Base-by-base conservation (phyloP, 1,140 invertebrate genomes). In the Capitella teleta region DNA sequence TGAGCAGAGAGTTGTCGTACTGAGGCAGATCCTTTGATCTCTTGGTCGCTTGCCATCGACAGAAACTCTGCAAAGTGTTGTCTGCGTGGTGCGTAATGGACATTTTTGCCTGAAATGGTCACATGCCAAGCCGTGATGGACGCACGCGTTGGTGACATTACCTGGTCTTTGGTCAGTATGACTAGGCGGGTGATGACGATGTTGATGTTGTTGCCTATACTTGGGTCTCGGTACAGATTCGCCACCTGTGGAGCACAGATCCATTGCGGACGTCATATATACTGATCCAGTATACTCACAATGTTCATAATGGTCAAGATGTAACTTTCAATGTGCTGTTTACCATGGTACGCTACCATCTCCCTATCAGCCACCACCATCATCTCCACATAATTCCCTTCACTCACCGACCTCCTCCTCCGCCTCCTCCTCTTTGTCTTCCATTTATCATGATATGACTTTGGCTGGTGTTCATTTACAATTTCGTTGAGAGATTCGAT, bases 281-380 rank as follows among this genome's bases (percentile, higher is more conserved):
- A 43, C 5, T 26, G 6, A 26, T 44, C 18, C 16, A 10, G 36
- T 40, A 12, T 40, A 66, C 67, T 76, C 74, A 84, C 88, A 82
- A 90, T 88, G 64, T 91, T 91, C 86, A 92, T 89, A 30, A 92
- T 84, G n/a, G 87, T 89, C 24, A 92, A 75, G 5, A 91, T 77
- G 67, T 91, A 91, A 0, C 82, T 83, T 60, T 86, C 82, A 4
- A 66, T 53, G 16, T 56, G 37, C 8, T 51, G 47, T 4, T 57
- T 54, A 14, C 54, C 51, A 45, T 90, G 78, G 61, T 85, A 84
- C 56, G 79, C 78, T 58, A 84, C 78, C 86, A 91, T 89, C 56
- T 81, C 82, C 46, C 79, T 77, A 72, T 92, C 88, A 19, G 86
- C 86, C 10, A 91, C 88, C n/a, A 91, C 78, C 21, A 90, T 72